Conservation (phyloP, 2,888 invertebrate genomes). For the Microplitis manilae region DNA sequence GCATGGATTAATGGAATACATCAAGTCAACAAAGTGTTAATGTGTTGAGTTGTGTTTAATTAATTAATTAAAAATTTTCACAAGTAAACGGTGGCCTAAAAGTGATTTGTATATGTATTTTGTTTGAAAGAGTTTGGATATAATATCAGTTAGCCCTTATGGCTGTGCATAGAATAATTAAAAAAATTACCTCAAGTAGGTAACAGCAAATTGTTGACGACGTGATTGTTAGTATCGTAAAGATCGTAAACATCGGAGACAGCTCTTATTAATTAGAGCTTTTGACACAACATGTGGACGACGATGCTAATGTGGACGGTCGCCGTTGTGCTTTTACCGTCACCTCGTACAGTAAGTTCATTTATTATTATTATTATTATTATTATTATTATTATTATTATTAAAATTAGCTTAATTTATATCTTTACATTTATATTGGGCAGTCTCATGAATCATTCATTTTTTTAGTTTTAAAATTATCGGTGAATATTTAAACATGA, state of each 20-base stretch:
- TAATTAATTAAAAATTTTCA: neutral
- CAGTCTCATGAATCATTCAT: too few species aligned
- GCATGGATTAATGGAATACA: slow-evolving; percentile 10
- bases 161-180: slow-evolving; percentile 60
- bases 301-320: slow-evolving; percentile 67
- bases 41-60: neutral
- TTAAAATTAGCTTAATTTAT: slow-evolving; percentile 1
- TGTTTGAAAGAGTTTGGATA: neutral
- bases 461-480: too few species aligned
- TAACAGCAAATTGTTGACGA: slow-evolving; percentile 53
- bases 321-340: slow-evolving; percentile 65
- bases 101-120: neutral
- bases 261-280: slow-evolving; percentile 52
- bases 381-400: slow-evolving; percentile 10
- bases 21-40: neutral
- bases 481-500: too few species aligned
- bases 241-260: slow-evolving; percentile 59
- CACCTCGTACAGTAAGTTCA: slow-evolving; percentile 65
- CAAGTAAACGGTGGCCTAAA: neutral
- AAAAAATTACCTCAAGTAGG: slow-evolving; percentile 58
- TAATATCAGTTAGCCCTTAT: slow-evolving; percentile 36
- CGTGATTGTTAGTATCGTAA: slow-evolving; percentile 43
- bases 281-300: slow-evolving; percentile 67
- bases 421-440: neutral
- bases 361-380: slow-evolving; percentile 4